Evolutionary conservation across 2,888 invertebrate species (phyloP), one percentile per base, ranked within the genome.

Genomic region (Trisateles emortualis): DNA sequence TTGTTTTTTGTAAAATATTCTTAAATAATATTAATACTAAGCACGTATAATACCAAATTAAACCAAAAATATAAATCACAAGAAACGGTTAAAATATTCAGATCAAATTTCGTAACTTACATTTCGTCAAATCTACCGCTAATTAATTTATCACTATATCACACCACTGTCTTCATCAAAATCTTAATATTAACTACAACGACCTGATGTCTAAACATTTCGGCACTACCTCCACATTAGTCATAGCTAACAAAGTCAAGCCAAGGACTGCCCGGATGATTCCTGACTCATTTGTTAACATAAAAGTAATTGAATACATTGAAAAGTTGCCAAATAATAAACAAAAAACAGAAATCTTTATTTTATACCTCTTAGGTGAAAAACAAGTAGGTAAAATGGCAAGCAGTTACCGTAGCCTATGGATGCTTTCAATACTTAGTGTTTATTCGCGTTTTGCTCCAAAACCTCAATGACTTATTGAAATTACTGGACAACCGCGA

Each of bases 151-250:
- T 32, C 13, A 22, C 11, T 19, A 16, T 2, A 26, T 47, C 24
- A 65, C 74, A 79, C 79, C 58, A 72, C 76, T 78, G 68, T 44
- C 70, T 65, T 53, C 64, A 50, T 47, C 68, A 62, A 59, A 66
- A 47, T 59, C 52, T 52, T 56, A 64, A 63, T 64, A 53, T 50
- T 56, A 65, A 79, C 79, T 79, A 73, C 74, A 61, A 67, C 56
- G 51, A 61, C 49, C 49, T 47, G 41, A 70, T 3, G 19, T 60
- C 55, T 49, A 46, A 63, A 53, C 35, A 46, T 72, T 70, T 71
- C 44, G 58, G 56, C 59, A 50, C 50, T 48, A 44, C 64, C 57
- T 52, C 50, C 58, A 60, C 35, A 74, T 79, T 79, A 79, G 74
- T 79, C 79, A 79, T 56, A 24, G 13, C 59, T 35, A 61, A 64